These are phyloP conservation scores for Pantherophis alleghaniensis DNA, from an alignment of 2,797 vertebrate genomes.

Conservation along the genomic window DNA sequence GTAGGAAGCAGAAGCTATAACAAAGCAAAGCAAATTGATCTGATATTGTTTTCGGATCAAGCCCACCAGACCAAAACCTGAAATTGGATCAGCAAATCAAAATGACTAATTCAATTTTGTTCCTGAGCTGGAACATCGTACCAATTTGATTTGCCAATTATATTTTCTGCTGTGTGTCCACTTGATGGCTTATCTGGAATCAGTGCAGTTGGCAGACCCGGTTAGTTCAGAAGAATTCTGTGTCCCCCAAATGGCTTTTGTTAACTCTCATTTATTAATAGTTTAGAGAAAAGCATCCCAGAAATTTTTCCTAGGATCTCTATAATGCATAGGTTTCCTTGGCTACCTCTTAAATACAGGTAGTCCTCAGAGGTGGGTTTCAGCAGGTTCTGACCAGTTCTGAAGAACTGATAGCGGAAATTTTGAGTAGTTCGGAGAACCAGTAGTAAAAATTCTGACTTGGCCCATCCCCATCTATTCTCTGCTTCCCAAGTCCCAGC, in stretches of 20 bases:
- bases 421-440: too few species aligned
- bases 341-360: not conserved
- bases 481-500: too few species aligned
- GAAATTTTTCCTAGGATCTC: not conserved
- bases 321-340: not conserved
- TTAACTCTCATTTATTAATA: not conserved
- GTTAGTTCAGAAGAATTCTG: not conserved
- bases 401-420: too few species aligned
- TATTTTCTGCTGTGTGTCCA: not conserved
- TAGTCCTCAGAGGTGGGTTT: not conserved
- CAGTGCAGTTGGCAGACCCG: not conserved
- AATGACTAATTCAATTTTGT: not conserved
- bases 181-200: not conserved
- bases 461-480: too few species aligned
- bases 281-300: not conserved
- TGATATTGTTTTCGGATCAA: not conserved
- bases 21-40: not conserved
- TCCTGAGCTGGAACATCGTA: not conserved
- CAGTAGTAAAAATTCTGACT: too few species aligned
- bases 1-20: not conserved
- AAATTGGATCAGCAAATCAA: not conserved
- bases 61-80: not conserved
- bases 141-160: not conserved
- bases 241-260: not conserved
- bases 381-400: too few species aligned